These are phyloP conservation scores for Furcifer pardalis DNA, from an alignment of 2,797 vertebrate species.

Conservation along the genomic window DNA sequence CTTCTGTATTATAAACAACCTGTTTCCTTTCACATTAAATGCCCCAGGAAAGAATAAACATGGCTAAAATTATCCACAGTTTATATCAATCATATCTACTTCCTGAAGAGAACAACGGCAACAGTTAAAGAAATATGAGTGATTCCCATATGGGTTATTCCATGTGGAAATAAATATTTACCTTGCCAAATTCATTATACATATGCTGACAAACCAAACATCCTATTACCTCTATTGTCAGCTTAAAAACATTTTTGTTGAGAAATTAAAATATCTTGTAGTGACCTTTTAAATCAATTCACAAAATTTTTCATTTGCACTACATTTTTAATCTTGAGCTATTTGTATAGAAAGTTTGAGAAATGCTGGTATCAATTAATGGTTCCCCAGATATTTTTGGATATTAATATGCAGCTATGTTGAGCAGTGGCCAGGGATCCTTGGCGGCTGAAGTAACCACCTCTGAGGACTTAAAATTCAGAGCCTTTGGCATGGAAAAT, in stretches of 20 bases:
- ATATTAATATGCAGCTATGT: neutral
- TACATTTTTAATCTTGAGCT: neutral
- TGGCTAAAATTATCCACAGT: neutral
- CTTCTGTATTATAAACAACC: neutral
- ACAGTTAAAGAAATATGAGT: neutral
- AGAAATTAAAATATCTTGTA: neutral
- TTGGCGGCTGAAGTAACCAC: neutral
- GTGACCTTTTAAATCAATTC: neutral
- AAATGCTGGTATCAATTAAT: neutral
- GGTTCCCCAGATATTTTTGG: neutral
- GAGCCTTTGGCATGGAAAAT: too few species aligned
- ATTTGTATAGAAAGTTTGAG: neutral
- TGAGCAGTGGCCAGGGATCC: neutral
- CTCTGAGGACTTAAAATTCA: neutral
- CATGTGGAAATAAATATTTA: neutral
- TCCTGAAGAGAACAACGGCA: neutral
- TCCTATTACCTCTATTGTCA: neutral
- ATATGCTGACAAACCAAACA: neutral
- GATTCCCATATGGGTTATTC: neutral
- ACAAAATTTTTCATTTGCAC: neutral
- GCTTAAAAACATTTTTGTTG: neutral
- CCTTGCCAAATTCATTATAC: neutral
- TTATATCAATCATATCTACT: neutral
- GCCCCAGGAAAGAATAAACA: neutral
- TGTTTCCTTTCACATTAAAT: neutral